Conservation (phyloP, 2,113 vertebrate species). For the Eolophus roseicapilla region DNA sequence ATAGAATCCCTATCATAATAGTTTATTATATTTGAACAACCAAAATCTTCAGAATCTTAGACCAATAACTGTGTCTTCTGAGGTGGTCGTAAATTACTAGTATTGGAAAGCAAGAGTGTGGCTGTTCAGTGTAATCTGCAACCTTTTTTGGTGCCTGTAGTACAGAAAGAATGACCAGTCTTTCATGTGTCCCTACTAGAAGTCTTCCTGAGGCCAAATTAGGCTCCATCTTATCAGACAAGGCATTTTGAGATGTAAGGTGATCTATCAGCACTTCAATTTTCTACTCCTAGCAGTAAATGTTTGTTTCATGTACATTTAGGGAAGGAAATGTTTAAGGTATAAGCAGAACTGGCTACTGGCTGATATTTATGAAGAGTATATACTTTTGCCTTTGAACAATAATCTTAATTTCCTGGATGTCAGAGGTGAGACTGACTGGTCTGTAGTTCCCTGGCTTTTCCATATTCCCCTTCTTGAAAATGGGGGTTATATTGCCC, state of each 20-base stretch:
- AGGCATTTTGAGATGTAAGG: background rate
- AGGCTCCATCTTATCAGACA: background rate
- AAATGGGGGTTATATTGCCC: background rate
- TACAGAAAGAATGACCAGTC: background rate
- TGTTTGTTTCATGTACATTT: background rate
- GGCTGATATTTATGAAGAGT: background rate
- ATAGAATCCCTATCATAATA: background rate
- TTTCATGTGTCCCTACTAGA: background rate
- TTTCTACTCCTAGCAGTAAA: background rate
- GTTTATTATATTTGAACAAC: background rate
- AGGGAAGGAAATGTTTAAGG: background rate
- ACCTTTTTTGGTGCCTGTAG: background rate
- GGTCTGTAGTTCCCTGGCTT: background rate
- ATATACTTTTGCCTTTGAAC: background rate
- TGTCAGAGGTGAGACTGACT: background rate
- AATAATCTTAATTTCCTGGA: background rate
- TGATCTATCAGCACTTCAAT: accelerated
- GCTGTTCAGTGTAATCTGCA: background rate
- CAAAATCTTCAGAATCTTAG: background rate
- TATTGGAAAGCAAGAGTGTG: background rate
- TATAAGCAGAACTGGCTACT: background rate
- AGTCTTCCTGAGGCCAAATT: background rate
- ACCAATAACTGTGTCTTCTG: background rate
- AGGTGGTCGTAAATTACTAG: background rate
- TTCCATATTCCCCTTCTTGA: background rate